These are phyloP conservation scores for Steinernema scapterisci DNA, from an alignment of 2,888 invertebrate species.

Conservation along the genomic window DNA sequence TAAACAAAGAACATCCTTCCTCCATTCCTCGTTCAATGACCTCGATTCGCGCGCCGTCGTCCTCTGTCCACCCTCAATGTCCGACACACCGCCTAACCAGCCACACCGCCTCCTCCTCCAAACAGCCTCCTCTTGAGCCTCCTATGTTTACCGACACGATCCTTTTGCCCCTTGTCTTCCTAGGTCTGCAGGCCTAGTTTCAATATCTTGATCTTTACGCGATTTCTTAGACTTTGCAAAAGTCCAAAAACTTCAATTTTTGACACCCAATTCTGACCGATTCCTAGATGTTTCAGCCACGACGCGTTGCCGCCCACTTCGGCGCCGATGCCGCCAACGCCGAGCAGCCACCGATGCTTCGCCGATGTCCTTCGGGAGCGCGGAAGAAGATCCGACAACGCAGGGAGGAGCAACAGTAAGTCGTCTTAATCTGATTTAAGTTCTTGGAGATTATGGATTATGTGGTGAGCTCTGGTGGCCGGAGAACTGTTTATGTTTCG, in stretches of 20 bases:
- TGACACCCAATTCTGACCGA: background rate
- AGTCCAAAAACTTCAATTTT: background rate
- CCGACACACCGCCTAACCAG: too few species aligned
- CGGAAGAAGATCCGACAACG: slow-evolving; percentile 26
- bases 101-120: background rate
- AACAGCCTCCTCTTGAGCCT: background rate
- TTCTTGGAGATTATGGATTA: background rate
- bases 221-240: background rate
- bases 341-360: slow-evolving; percentile 6
- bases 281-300: slow-evolving; percentile 28
- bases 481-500: background rate
- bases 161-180: background rate
- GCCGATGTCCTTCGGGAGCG: slow-evolving; percentile 3
- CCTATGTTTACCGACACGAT: background rate
- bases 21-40: slow-evolving; percentile 10
- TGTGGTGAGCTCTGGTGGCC: background rate
- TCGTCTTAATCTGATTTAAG: background rate
- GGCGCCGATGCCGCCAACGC: background rate
- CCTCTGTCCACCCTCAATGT: background rate
- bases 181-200: too few species aligned
- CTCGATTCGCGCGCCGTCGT: slow-evolving; percentile 7
- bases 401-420: slow-evolving; percentile 33
- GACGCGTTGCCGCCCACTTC: slow-evolving; percentile 28
- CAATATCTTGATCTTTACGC: too few species aligned
- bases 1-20: slow-evolving; percentile 26